A percentile compares a stretch with the other conserved stretches of the same genome.
These are phyloP conservation scores for Pogonocichla stellata DNA, from an alignment of 2,113 vertebrate genomes.

Conservation along the genomic window DNA sequence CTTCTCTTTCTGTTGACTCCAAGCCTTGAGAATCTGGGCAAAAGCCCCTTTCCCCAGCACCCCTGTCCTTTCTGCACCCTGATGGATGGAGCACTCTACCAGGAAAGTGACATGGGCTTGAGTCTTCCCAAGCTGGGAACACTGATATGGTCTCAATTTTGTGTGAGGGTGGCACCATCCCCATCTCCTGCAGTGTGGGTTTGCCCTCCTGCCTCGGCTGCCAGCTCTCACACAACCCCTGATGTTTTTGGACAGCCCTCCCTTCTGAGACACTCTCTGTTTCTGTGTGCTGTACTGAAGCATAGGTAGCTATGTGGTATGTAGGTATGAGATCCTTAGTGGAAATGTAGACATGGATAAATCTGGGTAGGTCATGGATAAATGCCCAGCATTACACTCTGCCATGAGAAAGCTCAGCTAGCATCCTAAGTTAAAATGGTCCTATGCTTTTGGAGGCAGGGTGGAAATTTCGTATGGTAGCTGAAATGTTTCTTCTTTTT, in stretches of 20 bases:
- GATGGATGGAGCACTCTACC: background rate
- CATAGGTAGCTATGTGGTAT: background rate
- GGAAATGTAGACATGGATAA: background rate
- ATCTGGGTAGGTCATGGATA: background rate
- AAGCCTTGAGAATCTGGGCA: background rate
- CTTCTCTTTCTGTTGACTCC: background rate
- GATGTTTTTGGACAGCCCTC: background rate
- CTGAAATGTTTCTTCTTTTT: background rate
- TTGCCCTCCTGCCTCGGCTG: background rate
- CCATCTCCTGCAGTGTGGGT: background rate
- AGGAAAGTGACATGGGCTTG: background rate
- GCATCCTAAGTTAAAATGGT: background rate
- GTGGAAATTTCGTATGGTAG: background rate
- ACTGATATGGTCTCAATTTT: accelerated
- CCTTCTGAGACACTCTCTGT: background rate
- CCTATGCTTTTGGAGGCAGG: background rate
- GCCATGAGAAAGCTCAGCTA: background rate
- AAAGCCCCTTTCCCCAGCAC: background rate
- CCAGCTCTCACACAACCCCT: background rate
- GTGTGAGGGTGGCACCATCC: accelerated
- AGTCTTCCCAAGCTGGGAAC: background rate
- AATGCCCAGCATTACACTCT: background rate
- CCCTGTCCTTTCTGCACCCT: background rate
- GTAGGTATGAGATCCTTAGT: background rate
- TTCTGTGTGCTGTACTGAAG: background rate